Base-by-base conservation (phyloP, 2,888 invertebrate genomes). In the Melitaea athalia region DNA sequence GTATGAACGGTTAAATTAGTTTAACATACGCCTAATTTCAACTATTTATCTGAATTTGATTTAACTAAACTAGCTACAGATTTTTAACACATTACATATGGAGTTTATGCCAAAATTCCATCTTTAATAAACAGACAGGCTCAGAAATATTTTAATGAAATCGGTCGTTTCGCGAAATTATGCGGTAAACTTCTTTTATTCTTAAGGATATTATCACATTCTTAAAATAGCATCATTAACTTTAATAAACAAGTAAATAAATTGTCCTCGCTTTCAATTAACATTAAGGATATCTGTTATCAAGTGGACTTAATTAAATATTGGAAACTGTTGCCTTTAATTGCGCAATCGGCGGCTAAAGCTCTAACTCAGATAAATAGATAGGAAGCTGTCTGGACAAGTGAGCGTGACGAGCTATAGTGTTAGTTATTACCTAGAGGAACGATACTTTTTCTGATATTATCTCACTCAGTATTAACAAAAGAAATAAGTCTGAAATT, bases 301-400 rank as follows among this genome's bases (percentile, higher is more conserved):
- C 72, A 31, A 64, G 68, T 66, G 49, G 65, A 66, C 68, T 75
- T 75, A 77, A 75, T 76, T 76, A 74, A 74, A 74, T 69, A 74
- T 72, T 74, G 67, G 73, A 61, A 73, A 67, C 66, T 70, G 73
- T 73, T 63, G 71, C 70, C 72, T 71, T 76, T 76, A 75, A 77
- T 77, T 77, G 74, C 71, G 74, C 70, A 75, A 77, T 76, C 74
- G 65, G 59, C 63, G 55, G 64, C 50, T 65, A 62, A 62, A 72
- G 64, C 66, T 64, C 69, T 69, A 68, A 70, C 70, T 68, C 62
- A 50, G 68, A 70, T 73, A 70, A 63, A 53, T 63, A 55, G 66
- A 73, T 75, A 73, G 63, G n/a, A 55, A 15, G 52, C 59, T 33
- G 60, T 65, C 70, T 63, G 49, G 60, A 57, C 70, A 60, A 59